Evolutionary conservation across 2,797 vertebrate genomes (phyloP).

Genomic region (Ceyx erithaca): DNA sequence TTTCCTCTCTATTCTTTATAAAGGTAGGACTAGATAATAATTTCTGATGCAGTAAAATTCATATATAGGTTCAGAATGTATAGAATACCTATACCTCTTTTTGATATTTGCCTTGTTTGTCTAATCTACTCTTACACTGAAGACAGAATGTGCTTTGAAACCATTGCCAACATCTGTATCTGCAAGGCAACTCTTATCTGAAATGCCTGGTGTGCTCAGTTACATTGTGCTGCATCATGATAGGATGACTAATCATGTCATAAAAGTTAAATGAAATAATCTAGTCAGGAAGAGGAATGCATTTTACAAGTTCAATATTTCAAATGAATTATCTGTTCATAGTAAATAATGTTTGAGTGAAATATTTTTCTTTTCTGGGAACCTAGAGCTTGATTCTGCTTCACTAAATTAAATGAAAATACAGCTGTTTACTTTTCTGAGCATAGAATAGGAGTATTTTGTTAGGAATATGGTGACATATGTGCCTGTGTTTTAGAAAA

Average conservation of each 20-base stretch:
- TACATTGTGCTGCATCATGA: slow-evolving; percentile 25
- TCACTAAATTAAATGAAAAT: not conserved
- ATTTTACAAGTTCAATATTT: slow-evolving; percentile 53
- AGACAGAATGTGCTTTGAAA: slow-evolving; percentile 1
- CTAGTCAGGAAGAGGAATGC: slow-evolving; percentile 14
- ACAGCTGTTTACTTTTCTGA: not conserved
- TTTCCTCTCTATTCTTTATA: not conserved
- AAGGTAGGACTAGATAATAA: not conserved
- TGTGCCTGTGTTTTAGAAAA: not conserved
- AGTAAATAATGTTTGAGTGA: slow-evolving; percentile 31
- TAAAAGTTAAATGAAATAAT: slow-evolving; percentile 59
- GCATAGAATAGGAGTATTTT: not conserved
- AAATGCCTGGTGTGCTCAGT: slow-evolving; percentile 14
- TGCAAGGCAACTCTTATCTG: slow-evolving; percentile 1
- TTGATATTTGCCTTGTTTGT: not conserved
- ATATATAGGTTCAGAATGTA: not conserved
- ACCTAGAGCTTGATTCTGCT: not conserved
- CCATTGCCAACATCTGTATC: not conserved
- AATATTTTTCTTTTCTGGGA: not conserved
- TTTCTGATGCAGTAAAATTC: not conserved
- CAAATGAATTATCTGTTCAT: slow-evolving; percentile 42
- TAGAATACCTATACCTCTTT: not conserved
- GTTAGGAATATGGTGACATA: not conserved
- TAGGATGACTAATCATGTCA: slow-evolving; percentile 45
- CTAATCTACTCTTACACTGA: rapidly evolving